phyloP scores from a whole-genome alignment of 2,888 invertebrate species.

The Leptothorax acervorum region DNA sequence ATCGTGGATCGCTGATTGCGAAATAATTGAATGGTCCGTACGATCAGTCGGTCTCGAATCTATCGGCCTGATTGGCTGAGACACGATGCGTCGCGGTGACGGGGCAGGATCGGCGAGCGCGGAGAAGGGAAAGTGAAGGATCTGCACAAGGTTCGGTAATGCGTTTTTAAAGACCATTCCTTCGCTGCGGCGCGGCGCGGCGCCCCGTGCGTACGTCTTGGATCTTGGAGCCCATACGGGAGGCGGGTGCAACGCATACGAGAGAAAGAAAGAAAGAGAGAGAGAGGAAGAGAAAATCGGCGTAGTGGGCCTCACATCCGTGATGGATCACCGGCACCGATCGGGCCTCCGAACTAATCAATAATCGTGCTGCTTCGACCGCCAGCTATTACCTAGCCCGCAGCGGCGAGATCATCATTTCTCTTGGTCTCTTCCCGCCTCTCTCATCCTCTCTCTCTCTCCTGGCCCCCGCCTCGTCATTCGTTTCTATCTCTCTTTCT shows the following conservation, averaged over 20 bases:
- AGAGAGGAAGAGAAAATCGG: conserved; percentile 65
- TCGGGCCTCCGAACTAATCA: conserved; percentile 85
- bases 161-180: conserved; percentile 86
- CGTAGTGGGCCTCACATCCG: conserved; percentile 74
- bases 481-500: conserved; percentile 15
- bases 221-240: conserved; percentile 56
- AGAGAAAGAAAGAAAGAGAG: conserved; percentile 47
- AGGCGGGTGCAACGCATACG: conserved; percentile 71
- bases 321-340: conserved; percentile 85
- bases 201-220: conserved; percentile 62
- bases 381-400: conserved; percentile 80
- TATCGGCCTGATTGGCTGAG: conserved; percentile 83
- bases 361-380: conserved; percentile 82
- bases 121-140: conserved; percentile 38
- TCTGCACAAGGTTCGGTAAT: conserved; percentile 80
- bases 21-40: conserved; percentile 85
- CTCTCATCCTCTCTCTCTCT: conserved; percentile 50
- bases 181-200: conserved; percentile 54
- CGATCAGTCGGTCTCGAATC: conserved; percentile 81
- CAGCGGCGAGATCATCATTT: conserved; percentile 82
- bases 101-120: conserved; percentile 39
- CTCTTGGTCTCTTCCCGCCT: conserved; percentile 73
- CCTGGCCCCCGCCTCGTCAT: conserved; percentile 49
- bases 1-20: conserved; percentile 81
- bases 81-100: conserved; percentile 43